These are phyloP conservation scores for Trachelipus rathkii DNA, from an alignment of 1,140 invertebrate species.

Conservation along the genomic window DNA sequence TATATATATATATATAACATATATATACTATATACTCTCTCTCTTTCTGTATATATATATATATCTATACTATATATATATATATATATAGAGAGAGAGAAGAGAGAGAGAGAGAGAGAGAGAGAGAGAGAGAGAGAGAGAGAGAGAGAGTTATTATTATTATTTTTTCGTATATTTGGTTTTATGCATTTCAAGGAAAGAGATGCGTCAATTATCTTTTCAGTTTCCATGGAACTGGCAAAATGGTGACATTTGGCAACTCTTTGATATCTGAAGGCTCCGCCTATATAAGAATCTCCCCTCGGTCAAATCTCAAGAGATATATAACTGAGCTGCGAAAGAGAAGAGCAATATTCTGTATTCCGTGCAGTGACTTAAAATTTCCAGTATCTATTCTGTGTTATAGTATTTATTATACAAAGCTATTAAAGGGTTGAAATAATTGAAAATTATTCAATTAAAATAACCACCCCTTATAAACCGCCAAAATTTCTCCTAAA, in stretches of 20 bases:
- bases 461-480: neutral
- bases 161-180: too few species aligned
- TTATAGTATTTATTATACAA: too few species aligned
- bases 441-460: neutral
- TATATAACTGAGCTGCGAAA: neutral
- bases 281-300: neutral
- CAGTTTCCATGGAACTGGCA: neutral
- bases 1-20: too few species aligned
- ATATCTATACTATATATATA: too few species aligned
- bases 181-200: too few species aligned
- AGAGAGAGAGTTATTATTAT: too few species aligned
- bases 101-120: too few species aligned
- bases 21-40: too few species aligned
- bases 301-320: neutral
- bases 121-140: too few species aligned
- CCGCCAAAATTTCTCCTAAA: neutral
- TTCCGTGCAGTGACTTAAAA: neutral
- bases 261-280: neutral
- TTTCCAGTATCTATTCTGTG: neutral
- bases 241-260: neutral
- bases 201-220: too few species aligned
- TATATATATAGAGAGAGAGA: too few species aligned
- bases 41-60: too few species aligned
- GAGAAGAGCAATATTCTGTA: neutral
- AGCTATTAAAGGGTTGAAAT: neutral